Conservation (phyloP, 2,113 vertebrate genomes). For the Podarcis cretensis region DNA sequence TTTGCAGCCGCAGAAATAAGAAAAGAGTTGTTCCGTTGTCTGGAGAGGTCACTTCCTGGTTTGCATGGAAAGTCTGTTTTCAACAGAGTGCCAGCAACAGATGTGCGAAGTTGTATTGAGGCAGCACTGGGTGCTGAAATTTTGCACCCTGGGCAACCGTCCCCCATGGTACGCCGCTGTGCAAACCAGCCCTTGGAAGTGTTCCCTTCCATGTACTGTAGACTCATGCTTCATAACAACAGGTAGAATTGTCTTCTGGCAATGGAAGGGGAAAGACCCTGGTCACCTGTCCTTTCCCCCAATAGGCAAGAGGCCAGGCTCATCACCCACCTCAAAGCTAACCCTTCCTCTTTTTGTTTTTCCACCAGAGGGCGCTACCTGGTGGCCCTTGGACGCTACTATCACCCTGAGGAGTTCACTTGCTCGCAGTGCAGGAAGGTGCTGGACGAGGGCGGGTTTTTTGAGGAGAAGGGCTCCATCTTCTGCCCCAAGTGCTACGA, state of each 20-base stretch:
- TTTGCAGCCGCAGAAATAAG: too few species aligned
- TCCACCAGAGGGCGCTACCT: slow-evolving; percentile 89
- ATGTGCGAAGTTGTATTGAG: too few species aligned
- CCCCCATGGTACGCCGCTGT: not conserved
- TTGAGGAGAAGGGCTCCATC: slow-evolving; percentile 94
- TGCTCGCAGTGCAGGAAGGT: slow-evolving; percentile 93
- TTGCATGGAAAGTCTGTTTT: too few species aligned
- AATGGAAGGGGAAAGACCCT: too few species aligned
- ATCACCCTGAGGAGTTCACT: slow-evolving; percentile 96
- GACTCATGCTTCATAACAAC: not conserved
- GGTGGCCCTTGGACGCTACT: slow-evolving; percentile 93
- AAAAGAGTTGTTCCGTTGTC: too few species aligned
- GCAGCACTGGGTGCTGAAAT: too few species aligned
- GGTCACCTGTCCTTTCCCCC: not conserved
- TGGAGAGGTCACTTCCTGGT: too few species aligned
- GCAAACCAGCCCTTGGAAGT: not conserved
- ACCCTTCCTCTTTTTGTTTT: not conserved
- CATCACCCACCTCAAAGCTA: not conserved
- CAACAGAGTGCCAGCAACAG: too few species aligned
- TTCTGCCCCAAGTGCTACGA: slow-evolving; percentile 96
- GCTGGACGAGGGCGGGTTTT: slow-evolving; percentile 96
- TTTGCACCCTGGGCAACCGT: too few species aligned
- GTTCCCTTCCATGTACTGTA: not conserved
- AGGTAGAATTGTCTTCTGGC: not conserved
- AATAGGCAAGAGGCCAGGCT: not conserved